Percentiles rank a stretch among this genome's conserved stretches.
phyloP scores from a whole-genome alignment of 2,113 vertebrate genomes.

The Archilochus colubris region DNA sequence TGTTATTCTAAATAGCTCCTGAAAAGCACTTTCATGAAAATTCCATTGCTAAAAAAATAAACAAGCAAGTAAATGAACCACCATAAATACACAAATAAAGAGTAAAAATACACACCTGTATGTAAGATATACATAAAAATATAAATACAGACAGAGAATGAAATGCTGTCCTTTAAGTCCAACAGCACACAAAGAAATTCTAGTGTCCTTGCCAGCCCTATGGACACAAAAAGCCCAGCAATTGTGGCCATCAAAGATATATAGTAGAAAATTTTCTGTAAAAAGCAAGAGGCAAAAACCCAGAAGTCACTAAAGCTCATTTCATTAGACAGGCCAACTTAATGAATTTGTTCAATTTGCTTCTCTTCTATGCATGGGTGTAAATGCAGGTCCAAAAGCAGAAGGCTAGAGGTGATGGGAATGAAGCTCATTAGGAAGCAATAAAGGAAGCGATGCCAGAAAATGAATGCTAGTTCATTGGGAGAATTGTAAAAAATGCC shows the following conservation, averaged over 20 bases:
- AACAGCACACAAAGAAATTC: neutral
- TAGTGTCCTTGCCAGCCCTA: neutral
- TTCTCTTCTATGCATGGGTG: neutral
- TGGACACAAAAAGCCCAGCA: neutral
- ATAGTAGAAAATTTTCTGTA: neutral
- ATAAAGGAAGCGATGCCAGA: slow-evolving; percentile 40
- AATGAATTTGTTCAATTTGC: slow-evolving; percentile 33
- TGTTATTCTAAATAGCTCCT: neutral
- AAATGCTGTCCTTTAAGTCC: neutral
- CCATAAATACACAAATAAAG: slow-evolving; percentile 15
- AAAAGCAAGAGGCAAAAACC: neutral
- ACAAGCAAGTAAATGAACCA: neutral
- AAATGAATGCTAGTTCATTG: slow-evolving; percentile 51
- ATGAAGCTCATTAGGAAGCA: slow-evolving; percentile 72
- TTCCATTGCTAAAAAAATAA: slow-evolving; percentile 39
- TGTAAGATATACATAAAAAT: neutral
- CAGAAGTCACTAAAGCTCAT: neutral
- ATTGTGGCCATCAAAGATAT: neutral
- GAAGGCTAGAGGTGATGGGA: slow-evolving; percentile 37
- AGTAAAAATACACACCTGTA: neutral
- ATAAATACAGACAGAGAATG: neutral
- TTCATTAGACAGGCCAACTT: slow-evolving; percentile 4
- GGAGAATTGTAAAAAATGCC: slow-evolving; percentile 53
- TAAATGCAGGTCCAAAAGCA: slow-evolving; percentile 13
- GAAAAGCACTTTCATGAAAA: slow-evolving; percentile 14